phyloP scores from a whole-genome alignment of 1,140 invertebrate genomes.

The Fopius arisanus region DNA sequence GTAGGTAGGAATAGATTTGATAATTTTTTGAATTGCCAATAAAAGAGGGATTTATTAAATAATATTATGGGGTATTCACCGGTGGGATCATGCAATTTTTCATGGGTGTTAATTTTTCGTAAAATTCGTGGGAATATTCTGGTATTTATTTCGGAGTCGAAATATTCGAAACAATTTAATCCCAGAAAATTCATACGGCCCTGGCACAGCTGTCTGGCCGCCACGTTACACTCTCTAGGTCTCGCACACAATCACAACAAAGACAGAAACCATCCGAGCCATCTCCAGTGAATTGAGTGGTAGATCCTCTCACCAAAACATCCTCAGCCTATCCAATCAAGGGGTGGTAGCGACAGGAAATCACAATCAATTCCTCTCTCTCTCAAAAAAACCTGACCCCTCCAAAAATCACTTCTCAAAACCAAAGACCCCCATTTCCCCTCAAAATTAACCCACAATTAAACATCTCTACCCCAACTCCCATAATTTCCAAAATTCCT shows the following conservation, averaged over 20 bases:
- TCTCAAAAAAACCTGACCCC: neutral
- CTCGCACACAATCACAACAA: constrained; percentile 34
- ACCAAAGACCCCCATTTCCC: too few relatives aligned
- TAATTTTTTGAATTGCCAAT: too few relatives aligned
- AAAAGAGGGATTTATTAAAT: too few relatives aligned
- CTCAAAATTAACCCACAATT: too few relatives aligned
- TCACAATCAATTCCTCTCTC: neutral
- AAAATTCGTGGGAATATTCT: too few relatives aligned
- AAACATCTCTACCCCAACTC: too few relatives aligned
- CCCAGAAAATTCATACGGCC: constrained; percentile 41
- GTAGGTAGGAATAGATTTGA: too few relatives aligned
- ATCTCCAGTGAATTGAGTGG: constrained; percentile 44
- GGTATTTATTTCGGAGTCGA: neutral
- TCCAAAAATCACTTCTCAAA: too few relatives aligned
- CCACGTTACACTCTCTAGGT: constrained; percentile 56
- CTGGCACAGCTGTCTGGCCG: constrained; percentile 63
- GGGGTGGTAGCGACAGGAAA: constrained; percentile 32
- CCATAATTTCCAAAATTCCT: neutral
- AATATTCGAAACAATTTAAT: neutral
- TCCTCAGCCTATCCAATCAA: constrained; percentile 58
- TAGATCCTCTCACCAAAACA: constrained; percentile 45
- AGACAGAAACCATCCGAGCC: constrained; percentile 1
- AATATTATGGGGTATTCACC: too few relatives aligned
- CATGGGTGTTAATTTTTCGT: too few relatives aligned
- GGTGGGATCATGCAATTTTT: too few relatives aligned